These are phyloP conservation scores for Corythoichthys intestinalis DNA, from an alignment of 2,113 vertebrate genomes.

Conservation along the genomic window DNA sequence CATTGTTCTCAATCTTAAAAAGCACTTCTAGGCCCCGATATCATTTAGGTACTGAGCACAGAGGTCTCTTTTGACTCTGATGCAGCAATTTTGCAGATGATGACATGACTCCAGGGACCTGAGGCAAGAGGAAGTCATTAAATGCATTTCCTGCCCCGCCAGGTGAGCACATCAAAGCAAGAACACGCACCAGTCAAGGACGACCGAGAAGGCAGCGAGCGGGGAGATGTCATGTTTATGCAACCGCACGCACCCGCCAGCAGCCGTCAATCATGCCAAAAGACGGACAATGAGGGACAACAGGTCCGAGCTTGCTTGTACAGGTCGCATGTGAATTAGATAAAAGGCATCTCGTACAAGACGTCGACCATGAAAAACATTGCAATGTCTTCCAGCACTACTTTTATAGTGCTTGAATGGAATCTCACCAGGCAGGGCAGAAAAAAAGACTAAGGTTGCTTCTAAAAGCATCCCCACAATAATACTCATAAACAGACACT, in stretches of 20 bases:
- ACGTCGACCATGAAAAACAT: neutral
- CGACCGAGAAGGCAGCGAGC: slow-evolving; percentile 13
- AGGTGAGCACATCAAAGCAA: slow-evolving; percentile 24
- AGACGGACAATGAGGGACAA: slow-evolving; percentile 20
- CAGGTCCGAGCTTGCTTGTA: slow-evolving; percentile 12
- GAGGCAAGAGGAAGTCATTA: slow-evolving; percentile 11
- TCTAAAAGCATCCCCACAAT: no score
- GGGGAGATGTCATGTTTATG: slow-evolving; percentile 36
- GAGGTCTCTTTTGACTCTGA: neutral
- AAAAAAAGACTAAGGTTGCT: no score
- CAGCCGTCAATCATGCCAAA: slow-evolving; percentile 44
- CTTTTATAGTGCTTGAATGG: no score
- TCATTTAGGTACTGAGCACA: neutral
- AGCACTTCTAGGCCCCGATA: neutral
- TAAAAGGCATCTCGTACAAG: neutral
- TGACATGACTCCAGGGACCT: slow-evolving; percentile 5
- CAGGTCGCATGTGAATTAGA: slow-evolving; percentile 8
- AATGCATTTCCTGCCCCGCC: slow-evolving; percentile 2
- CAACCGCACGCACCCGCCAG: slow-evolving; percentile 32
- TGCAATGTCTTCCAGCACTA: no score
- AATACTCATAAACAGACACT: no score
- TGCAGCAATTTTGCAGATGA: neutral
- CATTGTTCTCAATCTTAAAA: neutral
- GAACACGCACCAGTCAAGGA: slow-evolving; percentile 28
- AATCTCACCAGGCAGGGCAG: no score